Percentiles rank a stretch among this genome's conserved stretches.
Evolutionary conservation across 2,888 invertebrate genomes (phyloP).

Genomic region (Lottia gigantea): DNA sequence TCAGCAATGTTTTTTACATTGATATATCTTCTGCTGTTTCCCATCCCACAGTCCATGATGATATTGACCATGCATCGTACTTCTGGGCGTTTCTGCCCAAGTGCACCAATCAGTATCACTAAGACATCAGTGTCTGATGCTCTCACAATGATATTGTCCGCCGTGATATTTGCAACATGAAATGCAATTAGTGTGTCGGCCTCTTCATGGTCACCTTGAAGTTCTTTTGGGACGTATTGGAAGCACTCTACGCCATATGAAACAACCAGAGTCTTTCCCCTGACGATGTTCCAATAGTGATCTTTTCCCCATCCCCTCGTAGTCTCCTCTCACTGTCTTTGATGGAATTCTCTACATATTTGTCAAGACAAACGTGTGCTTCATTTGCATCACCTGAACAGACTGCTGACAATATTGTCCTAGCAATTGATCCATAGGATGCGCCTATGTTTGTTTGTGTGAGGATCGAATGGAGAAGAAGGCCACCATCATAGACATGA

Average conservation of each 20-base stretch:
- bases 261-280: conserved; percentile 9
- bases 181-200: too few relatives aligned
- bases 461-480: too few relatives aligned
- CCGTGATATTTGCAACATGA: not conserved
- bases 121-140: conserved; percentile 22
- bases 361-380: too few relatives aligned
- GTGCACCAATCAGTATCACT: conserved; percentile 16
- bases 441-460: too few relatives aligned
- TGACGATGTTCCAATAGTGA: conserved; percentile 11
- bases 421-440: too few relatives aligned
- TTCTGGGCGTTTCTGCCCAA: not conserved
- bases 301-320: not conserved
- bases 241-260: not conserved
- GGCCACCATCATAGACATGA: too few relatives aligned
- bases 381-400: conserved; percentile 22
- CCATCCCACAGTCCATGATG: conserved; percentile 19
- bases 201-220: not conserved
- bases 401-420: too few relatives aligned
- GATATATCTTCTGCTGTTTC: conserved; percentile 20
- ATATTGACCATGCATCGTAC: not conserved
- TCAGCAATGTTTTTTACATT: conserved; percentile 17
- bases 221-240: not conserved
- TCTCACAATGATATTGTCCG: conserved; percentile 12
- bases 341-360: too few relatives aligned
- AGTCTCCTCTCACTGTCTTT: too few relatives aligned